phyloP scores from a whole-genome alignment of 2,113 vertebrate species.

The Labrus mixtus region DNA sequence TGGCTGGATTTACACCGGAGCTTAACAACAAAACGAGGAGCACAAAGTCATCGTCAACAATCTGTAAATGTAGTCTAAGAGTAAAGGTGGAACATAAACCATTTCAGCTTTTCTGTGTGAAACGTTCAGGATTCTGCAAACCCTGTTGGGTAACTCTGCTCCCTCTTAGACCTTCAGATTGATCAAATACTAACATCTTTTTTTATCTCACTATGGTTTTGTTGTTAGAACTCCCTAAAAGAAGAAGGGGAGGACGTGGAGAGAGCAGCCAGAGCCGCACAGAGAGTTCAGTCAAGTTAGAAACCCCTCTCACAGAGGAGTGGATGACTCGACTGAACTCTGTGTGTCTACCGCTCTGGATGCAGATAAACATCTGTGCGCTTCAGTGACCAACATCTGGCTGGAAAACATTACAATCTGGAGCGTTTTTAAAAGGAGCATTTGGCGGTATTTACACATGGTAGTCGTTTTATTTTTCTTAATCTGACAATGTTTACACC shows the following conservation, averaged over 20 bases:
- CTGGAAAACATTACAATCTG: not conserved
- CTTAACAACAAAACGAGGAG: conserved; percentile 16
- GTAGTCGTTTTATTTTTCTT: conserved; percentile 5
- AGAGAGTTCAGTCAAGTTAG: not conserved
- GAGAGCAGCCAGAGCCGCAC: conserved; percentile 16
- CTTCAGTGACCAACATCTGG: conserved; percentile 21
- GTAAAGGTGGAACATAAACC: not conserved
- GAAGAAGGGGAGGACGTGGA: conserved; percentile 21
- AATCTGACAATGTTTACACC: not conserved
- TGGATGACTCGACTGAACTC: not conserved
- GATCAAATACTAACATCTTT: not conserved
- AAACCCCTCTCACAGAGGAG: not conserved
- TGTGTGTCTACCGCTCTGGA: conserved; percentile 9
- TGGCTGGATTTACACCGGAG: conserved; percentile 1
- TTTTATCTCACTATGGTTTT: conserved; percentile 11
- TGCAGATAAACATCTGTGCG: conserved; percentile 23
- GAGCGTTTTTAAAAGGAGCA: conserved; percentile 1
- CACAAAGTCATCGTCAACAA: not conserved
- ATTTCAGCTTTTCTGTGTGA: too few relatives aligned
- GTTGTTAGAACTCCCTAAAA: not conserved
- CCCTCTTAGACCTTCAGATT: not conserved
- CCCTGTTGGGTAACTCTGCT: not conserved
- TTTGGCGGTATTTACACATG: conserved; percentile 47
- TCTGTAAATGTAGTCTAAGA: too few relatives aligned
- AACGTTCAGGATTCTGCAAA: too few relatives aligned